phyloP scores from a whole-genome alignment of 1,140 invertebrate genomes.

The Drosophila nigrodunni region DNA sequence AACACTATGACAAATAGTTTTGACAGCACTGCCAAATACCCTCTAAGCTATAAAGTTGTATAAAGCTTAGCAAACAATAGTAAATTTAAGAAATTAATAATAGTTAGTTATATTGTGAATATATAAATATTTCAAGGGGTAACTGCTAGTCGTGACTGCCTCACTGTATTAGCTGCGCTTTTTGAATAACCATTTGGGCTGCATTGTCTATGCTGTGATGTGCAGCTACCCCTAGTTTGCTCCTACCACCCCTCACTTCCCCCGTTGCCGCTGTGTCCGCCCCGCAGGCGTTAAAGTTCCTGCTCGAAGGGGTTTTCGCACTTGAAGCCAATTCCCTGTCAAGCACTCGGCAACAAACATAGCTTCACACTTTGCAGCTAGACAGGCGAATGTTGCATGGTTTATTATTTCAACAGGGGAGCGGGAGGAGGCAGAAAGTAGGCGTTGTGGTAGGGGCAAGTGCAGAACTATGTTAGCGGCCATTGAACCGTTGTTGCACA shows the following conservation, averaged over 20 bases:
- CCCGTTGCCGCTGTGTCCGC: not conserved
- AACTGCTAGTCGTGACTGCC: not conserved
- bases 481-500: conserved; percentile 26
- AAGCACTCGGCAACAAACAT: conserved; percentile 27
- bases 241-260: not conserved
- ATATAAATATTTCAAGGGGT: not conserved
- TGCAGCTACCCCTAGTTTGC: conserved; percentile 3
- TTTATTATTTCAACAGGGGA: conserved; percentile 4
- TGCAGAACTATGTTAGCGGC: conserved; percentile 24
- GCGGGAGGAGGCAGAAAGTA: not conserved
- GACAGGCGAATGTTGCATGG: conserved; percentile 10
- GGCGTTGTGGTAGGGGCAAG: not conserved
- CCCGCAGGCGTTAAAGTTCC: conserved; percentile 13
- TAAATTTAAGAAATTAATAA: too few relatives aligned
- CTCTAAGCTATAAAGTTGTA: not conserved
- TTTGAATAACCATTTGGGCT: conserved; percentile 36
- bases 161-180: conserved; percentile 22
- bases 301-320: conserved; percentile 25
- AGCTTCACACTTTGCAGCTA: conserved; percentile 29
- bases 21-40: conserved; percentile 1
- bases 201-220: conserved; percentile 35
- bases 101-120: too few relatives aligned
- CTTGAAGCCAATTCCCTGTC: conserved; percentile 41
- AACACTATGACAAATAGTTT: not conserved
- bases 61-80: not conserved